phyloP scores from a whole-genome alignment of 1,140 invertebrate species.

The Daktulosphaira vitifoliae region DNA sequence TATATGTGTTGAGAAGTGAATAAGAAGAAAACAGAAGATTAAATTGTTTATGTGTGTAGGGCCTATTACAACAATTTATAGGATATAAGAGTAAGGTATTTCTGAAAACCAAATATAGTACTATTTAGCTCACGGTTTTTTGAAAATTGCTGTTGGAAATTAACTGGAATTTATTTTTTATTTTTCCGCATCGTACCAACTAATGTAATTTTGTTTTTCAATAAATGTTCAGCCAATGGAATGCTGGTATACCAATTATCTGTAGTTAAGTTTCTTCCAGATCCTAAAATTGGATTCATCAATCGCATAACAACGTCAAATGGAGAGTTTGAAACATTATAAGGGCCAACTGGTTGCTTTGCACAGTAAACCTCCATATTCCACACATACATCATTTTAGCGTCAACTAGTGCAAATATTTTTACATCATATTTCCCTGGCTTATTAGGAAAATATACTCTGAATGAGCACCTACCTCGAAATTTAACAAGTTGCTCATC shows the following conservation, averaged over 20 bases:
- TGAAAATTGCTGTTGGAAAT: background rate
- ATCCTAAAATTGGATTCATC: slow-evolving; percentile 36
- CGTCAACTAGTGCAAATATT: slow-evolving; percentile 41
- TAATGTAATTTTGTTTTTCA: slow-evolving; percentile 35
- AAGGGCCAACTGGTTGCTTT: slow-evolving; percentile 41
- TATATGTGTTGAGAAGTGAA: too few species aligned
- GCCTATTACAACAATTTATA: too few species aligned
- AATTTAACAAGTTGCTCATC: slow-evolving; percentile 42
- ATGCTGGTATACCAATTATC: slow-evolving; percentile 12
- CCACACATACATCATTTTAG: slow-evolving; percentile 39
- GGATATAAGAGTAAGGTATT: background rate
- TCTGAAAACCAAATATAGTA: slow-evolving; percentile 13
- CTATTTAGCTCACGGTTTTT: slow-evolving; percentile 9
- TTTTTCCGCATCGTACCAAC: slow-evolving; percentile 16
- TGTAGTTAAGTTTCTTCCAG: slow-evolving; percentile 39
- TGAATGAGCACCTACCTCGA: slow-evolving; percentile 37
- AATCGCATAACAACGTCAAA: slow-evolving; percentile 37
- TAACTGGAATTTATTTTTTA: slow-evolving; percentile 7
- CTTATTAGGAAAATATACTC: too few species aligned
- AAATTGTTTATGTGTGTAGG: too few species aligned
- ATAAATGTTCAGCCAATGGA: slow-evolving; percentile 33
- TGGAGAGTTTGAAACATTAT: slow-evolving; percentile 39
- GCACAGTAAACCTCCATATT: slow-evolving; percentile 42
- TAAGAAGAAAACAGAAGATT: too few species aligned
- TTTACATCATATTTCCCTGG: slow-evolving; percentile 46